A percentile compares a stretch with the other conserved stretches of the same genome.
Conservation (phyloP, 2,113 vertebrate species). For the Pterocles orientalis region DNA sequence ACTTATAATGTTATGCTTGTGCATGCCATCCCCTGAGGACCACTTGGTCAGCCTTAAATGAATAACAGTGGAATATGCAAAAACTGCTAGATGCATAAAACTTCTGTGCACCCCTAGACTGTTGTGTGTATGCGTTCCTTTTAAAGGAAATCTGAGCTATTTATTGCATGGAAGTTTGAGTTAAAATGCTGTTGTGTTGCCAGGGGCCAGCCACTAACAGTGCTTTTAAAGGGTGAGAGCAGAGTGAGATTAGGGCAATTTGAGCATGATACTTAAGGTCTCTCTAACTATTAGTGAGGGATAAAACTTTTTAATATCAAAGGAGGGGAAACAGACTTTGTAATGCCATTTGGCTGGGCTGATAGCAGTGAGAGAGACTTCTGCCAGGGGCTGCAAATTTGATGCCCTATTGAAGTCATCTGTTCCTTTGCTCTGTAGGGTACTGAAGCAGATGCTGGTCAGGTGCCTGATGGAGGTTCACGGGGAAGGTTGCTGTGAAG, state of each 20-base stretch:
- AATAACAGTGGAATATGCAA: constrained; percentile 66
- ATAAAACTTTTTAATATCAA: neutral
- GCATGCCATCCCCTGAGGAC: constrained; percentile 69
- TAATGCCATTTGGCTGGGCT: neutral
- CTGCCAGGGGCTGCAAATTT: neutral
- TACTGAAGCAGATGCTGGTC: constrained; percentile 31
- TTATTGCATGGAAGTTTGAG: constrained; percentile 56
- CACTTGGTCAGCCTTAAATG: constrained; percentile 58
- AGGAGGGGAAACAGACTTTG: neutral
- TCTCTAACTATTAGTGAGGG: neutral
- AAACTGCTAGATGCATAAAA: constrained; percentile 66
- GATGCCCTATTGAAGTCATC: neutral
- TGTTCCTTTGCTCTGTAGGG: neutral
- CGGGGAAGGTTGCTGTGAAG: neutral
- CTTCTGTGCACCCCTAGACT: constrained; percentile 28
- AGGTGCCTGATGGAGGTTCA: neutral
- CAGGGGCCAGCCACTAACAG: constrained; percentile 37
- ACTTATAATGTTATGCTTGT: constrained; percentile 70
- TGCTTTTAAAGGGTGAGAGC: constrained; percentile 61
- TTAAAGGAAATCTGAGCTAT: constrained; percentile 60
- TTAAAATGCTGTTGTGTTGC: constrained; percentile 51
- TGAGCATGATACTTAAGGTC: constrained; percentile 35
- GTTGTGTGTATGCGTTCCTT: constrained; percentile 40
- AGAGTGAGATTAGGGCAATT: constrained; percentile 19
- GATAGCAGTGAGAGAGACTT: neutral